A percentile compares a stretch with the other conserved stretches of the same genome.
Conservation (phyloP, 37 sponge, comb jelly and placozoan genomes). For the Aphrocallistes beatrix region DNA sequence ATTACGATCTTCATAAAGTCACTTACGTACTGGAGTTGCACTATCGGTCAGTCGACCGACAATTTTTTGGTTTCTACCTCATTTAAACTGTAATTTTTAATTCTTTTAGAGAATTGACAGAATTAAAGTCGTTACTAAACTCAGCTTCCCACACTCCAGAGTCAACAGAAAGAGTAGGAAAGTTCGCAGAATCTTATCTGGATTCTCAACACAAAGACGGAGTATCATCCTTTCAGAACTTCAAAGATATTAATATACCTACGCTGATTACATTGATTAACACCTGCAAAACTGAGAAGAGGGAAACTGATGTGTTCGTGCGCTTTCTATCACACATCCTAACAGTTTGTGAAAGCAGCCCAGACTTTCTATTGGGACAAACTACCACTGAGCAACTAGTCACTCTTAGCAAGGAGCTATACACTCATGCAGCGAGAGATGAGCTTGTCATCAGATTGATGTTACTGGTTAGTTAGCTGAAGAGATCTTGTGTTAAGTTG, state of each 20-base stretch:
- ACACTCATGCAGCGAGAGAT: background rate
- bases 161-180: background rate
- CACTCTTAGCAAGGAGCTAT: background rate
- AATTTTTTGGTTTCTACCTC: too few species aligned
- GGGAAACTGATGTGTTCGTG: background rate
- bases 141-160: background rate
- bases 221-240: background rate
- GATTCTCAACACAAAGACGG: background rate
- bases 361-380: background rate
- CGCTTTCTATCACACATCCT: background rate
- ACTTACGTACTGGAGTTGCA: too few species aligned
- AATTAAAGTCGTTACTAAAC: background rate
- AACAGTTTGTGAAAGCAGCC: background rate
- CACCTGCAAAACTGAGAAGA: background rate
- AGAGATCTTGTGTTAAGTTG: background rate
- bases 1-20: too few species aligned
- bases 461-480: background rate
- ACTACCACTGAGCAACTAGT: background rate
- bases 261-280: background rate
- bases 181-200: background rate
- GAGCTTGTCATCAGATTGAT: background rate
- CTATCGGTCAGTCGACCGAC: too few species aligned
- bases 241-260: background rate
- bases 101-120: background rate
- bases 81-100: too few species aligned